phyloP scores from a whole-genome alignment of 2,888 invertebrate genomes.

The Eupsilia transversa region DNA sequence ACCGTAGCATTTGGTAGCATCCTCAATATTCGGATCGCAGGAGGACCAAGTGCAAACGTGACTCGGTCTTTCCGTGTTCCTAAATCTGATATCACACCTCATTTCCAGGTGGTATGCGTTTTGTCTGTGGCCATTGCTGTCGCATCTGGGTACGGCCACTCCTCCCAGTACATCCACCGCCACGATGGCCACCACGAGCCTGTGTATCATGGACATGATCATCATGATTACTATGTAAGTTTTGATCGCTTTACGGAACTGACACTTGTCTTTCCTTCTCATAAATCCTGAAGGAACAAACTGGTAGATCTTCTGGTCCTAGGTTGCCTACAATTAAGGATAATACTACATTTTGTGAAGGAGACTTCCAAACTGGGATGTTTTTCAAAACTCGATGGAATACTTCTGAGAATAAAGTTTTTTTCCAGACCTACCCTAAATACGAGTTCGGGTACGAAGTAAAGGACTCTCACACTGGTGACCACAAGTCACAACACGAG shows the following conservation, averaged over 20 bases:
- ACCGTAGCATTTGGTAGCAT: not conserved
- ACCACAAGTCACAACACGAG: conserved; percentile 87
- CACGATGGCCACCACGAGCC: conserved; percentile 78
- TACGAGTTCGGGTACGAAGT: conserved; percentile 74
- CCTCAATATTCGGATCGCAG: not conserved
- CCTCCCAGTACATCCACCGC: conserved; percentile 70
- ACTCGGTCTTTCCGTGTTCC: not conserved
- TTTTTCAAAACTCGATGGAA: not conserved
- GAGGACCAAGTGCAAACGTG: not conserved
- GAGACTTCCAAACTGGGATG: not conserved
- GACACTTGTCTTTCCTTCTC: not conserved
- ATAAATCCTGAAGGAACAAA: not conserved
- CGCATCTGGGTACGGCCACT: conserved; percentile 59
- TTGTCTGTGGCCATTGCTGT: conserved; percentile 53
- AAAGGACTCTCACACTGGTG: conserved; percentile 88
- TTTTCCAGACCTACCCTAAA: conserved; percentile 69
- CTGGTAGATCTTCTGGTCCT: not conserved
- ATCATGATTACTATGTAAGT: conserved; percentile 69
- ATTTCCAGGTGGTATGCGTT: conserved; percentile 57
- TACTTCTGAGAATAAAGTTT: not conserved
- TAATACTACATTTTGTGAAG: not conserved
- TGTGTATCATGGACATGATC: conserved; percentile 68
- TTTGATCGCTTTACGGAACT: not conserved
- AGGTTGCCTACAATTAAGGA: not conserved
- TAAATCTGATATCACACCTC: not conserved